Evolutionary conservation across 2,888 invertebrate genomes (phyloP).

Genomic region (Melinaea marsaeus): DNA sequence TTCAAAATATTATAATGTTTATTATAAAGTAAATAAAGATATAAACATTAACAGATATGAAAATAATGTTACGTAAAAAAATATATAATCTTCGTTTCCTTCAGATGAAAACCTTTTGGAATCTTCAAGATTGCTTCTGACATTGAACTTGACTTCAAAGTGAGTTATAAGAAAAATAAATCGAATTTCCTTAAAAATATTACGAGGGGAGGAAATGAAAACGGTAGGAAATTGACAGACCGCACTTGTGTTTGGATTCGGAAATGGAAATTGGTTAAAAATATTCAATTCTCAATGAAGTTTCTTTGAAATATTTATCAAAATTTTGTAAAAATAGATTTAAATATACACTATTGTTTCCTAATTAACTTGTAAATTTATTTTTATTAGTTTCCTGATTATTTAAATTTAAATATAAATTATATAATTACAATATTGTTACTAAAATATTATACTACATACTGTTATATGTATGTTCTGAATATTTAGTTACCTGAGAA

Average conservation of each 20-base stretch:
- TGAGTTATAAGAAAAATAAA: conserved; percentile 20
- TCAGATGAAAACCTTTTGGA: conserved; percentile 1
- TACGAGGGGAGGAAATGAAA: conserved; percentile 31
- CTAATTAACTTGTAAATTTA: too few species aligned
- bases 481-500: background rate
- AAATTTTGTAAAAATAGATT: conserved; percentile 7
- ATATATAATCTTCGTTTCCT: background rate
- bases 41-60: background rate
- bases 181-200: conserved; percentile 23
- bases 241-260: conserved; percentile 24
- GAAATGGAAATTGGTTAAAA: conserved; percentile 38
- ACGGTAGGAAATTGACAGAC: conserved; percentile 35
- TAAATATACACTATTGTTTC: too few species aligned
- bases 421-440: too few species aligned
- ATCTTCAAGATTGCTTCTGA: conserved; percentile 11
- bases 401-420: too few species aligned
- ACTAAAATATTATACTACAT: too few species aligned
- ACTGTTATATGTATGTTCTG: background rate
- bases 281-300: background rate
- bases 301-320: conserved; percentile 8
- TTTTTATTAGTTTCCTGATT: too few species aligned
- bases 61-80: background rate
- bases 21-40: too few species aligned
- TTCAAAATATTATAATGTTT: too few species aligned
- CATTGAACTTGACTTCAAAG: conserved; percentile 8